Conservation (phyloP, 2,113 vertebrate genomes). For the Acanthisitta chloris region DNA sequence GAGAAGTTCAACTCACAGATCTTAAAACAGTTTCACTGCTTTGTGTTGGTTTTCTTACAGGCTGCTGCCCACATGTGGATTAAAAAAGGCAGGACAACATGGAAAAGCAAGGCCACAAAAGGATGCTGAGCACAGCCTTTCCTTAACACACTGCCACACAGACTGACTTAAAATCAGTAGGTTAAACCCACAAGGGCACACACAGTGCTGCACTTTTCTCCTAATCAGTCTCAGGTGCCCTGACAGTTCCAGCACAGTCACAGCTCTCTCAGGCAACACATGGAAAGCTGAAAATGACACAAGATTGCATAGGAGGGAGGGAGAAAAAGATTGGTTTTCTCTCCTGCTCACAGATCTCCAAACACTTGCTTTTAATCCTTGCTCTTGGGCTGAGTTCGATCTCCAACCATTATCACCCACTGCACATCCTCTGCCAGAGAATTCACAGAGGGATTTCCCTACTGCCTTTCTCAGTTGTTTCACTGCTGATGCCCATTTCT, state of each 20-base stretch:
- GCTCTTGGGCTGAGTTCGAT: neutral
- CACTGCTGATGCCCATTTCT: neutral
- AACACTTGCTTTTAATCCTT: neutral
- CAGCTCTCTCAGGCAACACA: neutral
- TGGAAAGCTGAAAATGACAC: neutral
- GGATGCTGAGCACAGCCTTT: neutral
- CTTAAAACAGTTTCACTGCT: neutral
- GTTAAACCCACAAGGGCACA: neutral
- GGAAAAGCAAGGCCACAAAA: neutral
- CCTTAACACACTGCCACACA: neutral
- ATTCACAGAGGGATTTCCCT: neutral
- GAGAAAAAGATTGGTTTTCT: neutral
- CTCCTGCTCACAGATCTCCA: neutral
- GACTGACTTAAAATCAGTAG: neutral
- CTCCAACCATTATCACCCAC: neutral
- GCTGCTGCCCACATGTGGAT: neutral
- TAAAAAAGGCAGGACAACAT: neutral
- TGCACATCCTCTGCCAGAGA: neutral
- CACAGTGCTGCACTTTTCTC: neutral
- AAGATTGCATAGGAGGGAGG: neutral
- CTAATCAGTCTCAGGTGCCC: neutral
- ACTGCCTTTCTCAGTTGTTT: neutral
- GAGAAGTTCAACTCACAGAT: neutral
- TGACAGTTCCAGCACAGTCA: neutral
- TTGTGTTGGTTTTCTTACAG: neutral